Base-by-base conservation (phyloP, 1,140 invertebrate genomes). In the Aricia agestis region DNA sequence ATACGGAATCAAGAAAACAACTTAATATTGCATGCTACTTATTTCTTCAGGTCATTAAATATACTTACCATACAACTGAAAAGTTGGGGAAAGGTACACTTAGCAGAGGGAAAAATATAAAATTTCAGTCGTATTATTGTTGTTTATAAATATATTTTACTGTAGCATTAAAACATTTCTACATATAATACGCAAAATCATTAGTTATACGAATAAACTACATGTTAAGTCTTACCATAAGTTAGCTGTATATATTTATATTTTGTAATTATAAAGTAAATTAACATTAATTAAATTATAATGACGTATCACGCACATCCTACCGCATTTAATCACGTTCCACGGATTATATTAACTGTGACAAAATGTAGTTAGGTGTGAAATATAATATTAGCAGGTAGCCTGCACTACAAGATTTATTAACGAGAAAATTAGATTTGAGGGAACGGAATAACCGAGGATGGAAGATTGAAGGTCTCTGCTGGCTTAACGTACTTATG, bases 401-500 rank as follows among this genome's bases (percentile, higher is more conserved):
- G 18, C 59, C 19, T 63, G 59, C 59, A 63, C 17, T 63, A 25
- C 18, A 63, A 25, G 59, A 63, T 63, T 63, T 63, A 18, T 63
- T 63, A 63, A 63, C 59, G 59, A 17, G 59, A 19, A 63, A 63
- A 63, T 63, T 31, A 63, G 59, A 63, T 63, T 63, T 63, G 59
- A 63, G 18, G 59, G 19, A 63, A 13, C 19, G 59, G 59, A 19
- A 63, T 63, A 63, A 63, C 59, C 59, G 59, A 19, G 59, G 59
- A 63, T 63, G 18, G 59, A 63, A 63, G 59, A 63, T 63, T 18
- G 59, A 63, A 63, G 59, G 59, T 63, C 59, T 63, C 19, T 15
- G 45, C 19, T 15, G 45, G 18, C 59, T 63, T 63, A 63, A 63
- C 59, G 59, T 63, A 63, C 59, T 63, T 63, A 63, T 63, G 9